phyloP scores from a whole-genome alignment of 2,113 vertebrate genomes.

The Orientallactaga bullata region DNA sequence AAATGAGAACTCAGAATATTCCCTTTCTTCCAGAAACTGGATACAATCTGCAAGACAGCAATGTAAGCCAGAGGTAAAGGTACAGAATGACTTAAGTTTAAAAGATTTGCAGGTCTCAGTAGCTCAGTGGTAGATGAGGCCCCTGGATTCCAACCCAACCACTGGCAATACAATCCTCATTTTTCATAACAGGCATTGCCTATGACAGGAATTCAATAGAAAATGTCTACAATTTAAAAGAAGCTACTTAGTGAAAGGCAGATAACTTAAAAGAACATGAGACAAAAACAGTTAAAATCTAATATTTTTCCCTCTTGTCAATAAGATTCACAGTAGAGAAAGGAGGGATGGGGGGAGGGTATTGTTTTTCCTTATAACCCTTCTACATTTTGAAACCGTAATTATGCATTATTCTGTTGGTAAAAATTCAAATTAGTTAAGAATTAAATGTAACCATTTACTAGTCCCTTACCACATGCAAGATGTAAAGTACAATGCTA shows the following conservation, averaged over 20 bases:
- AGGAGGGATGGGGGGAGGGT: background rate
- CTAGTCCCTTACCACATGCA: background rate
- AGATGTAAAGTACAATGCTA: slow-evolving; percentile 20
- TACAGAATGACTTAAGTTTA: background rate
- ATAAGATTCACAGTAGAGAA: background rate
- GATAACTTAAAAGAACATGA: background rate
- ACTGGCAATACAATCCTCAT: background rate
- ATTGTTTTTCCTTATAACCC: background rate
- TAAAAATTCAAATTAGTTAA: slow-evolving; percentile 20
- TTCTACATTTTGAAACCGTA: background rate
- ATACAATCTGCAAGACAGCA: background rate
- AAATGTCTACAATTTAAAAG: slow-evolving; percentile 5
- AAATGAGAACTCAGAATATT: background rate
- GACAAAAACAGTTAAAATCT: slow-evolving; percentile 47
- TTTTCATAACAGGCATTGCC: background rate
- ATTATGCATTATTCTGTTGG: background rate
- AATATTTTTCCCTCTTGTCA: background rate
- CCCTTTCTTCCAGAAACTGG: background rate
- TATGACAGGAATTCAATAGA: background rate
- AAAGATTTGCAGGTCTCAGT: background rate
- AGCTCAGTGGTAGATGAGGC: background rate
- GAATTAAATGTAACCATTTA: slow-evolving; percentile 49
- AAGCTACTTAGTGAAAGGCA: background rate
- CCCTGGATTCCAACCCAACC: background rate
- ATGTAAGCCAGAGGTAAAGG: slow-evolving; percentile 22